Conservation (phyloP, 2,888 invertebrate species). For the Drosophila cracens region DNA sequence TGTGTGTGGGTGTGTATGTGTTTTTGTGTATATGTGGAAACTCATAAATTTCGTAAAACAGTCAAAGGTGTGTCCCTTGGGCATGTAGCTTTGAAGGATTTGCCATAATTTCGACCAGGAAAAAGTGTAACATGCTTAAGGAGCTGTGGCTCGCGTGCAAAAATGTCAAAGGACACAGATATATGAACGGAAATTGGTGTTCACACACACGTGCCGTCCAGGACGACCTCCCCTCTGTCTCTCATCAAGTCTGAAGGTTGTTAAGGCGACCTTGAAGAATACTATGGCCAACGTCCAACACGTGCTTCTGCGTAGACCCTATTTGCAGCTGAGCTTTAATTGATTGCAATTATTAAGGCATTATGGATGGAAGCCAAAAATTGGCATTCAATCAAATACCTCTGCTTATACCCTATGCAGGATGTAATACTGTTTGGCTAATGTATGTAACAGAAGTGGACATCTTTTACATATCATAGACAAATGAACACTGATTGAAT, state of each 20-base stretch:
- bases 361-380: not conserved
- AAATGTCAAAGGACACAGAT: conserved; percentile 41
- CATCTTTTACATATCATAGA: not conserved
- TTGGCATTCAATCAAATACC: not conserved
- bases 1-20: not conserved
- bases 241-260: not conserved
- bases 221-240: not conserved
- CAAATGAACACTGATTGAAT: not conserved
- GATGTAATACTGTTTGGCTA: not conserved
- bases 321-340: not conserved
- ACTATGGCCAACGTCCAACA: not conserved
- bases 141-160: conserved; percentile 40
- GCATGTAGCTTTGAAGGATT: conserved; percentile 29
- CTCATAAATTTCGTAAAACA: conserved; percentile 54
- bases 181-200: not conserved
- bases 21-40: conserved; percentile 5
- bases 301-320: not conserved
- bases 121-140: conserved; percentile 4
- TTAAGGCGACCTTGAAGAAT: conserved; percentile 1
- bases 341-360: conserved; percentile 1
- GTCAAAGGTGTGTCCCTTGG: conserved; percentile 36
- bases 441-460: not conserved
- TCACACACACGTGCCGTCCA: conserved; percentile 14
- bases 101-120: conserved; percentile 35
- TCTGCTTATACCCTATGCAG: not conserved